Base-by-base conservation (phyloP, 2,797 vertebrate species). In the Crocidura indochinensis region DNA sequence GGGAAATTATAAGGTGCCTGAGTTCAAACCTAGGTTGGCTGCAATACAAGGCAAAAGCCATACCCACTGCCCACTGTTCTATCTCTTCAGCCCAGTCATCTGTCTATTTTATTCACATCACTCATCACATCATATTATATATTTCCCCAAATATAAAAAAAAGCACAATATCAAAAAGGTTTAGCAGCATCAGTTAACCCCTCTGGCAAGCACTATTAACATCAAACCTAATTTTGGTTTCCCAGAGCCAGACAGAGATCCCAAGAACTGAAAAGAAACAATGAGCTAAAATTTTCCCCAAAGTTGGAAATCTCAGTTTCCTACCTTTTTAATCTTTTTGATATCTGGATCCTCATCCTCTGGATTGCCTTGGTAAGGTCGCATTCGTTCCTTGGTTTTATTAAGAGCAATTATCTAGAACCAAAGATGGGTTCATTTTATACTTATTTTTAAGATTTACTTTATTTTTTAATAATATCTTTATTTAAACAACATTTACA, bases 251-350 rank as follows among this genome's bases (percentile, higher is more conserved):
- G 56, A 60, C 76, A 20, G 5, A 7, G 20, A 56, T 53, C 46
- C 62, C 47, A 49, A 47, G 27, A 53, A 67, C n/a, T 8, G 62
- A 31, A 85, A 89, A 69, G 87, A 89, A 65, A 86, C 76, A 82
- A 82, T 56, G 69, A 62, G 47, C 67, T 90, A 46, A 90, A 65
- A 69, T 12, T 67, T 87, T 47, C 83, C 51, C 64, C 72, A 88
- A 60, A 47, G 26, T 62, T 31, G 31, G 20, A 60, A 90, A 65
- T 17, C 17, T 9, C 26, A 15, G 26, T 1, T 62, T 22, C 90
- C 94, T 98, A 99, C 99, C 99, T 99, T 99, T 97, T 99, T 99
- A 91, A 99, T 99, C 97, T 99, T 99, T 98, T 99, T 99, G 86
- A 99, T 99, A 94, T 99, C 99, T 8, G 99, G 99, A 94, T 99